Evolutionary conservation across 2,797 vertebrate genomes (phyloP).

Genomic region (Hipposideros larvatus): DNA sequence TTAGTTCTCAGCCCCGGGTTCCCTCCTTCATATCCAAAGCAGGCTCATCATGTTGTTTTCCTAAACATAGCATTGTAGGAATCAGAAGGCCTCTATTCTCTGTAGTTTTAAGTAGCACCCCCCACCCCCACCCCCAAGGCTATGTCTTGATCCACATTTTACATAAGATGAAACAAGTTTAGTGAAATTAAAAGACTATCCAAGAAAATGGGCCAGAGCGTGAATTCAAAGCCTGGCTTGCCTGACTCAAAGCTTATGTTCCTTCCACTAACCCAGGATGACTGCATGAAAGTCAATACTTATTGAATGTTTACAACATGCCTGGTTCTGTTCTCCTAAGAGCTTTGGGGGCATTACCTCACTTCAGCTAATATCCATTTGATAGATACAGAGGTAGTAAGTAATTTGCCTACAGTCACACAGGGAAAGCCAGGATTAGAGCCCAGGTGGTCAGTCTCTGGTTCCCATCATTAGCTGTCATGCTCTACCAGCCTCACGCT

Average conservation of each 20-base stretch:
- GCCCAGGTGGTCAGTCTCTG: neutral
- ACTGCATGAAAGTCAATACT: neutral
- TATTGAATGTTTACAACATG: neutral
- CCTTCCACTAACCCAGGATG: neutral
- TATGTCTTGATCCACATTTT: slow-evolving; percentile 47
- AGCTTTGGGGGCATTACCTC: neutral
- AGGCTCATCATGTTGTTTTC: neutral
- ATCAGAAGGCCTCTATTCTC: slow-evolving; percentile 14
- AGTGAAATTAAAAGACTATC: slow-evolving; percentile 42
- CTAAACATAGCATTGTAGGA: neutral
- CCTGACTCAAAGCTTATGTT: neutral
- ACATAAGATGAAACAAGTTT: slow-evolving; percentile 61
- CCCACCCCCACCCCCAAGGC: neutral
- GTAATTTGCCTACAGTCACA: neutral
- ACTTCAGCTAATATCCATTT: neutral
- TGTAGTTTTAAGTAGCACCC: slow-evolving; percentile 40
- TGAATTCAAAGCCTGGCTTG: slow-evolving; percentile 52
- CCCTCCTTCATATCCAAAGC: neutral
- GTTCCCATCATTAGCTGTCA: neutral
- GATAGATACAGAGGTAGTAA: neutral
- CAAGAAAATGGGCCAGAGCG: neutral
- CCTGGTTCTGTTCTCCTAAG: neutral
- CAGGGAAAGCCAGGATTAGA: neutral
- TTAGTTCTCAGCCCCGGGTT: neutral
- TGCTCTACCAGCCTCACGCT: neutral